Conservation (phyloP, 2,113 vertebrate species). For the Rhinolophus sinicus region DNA sequence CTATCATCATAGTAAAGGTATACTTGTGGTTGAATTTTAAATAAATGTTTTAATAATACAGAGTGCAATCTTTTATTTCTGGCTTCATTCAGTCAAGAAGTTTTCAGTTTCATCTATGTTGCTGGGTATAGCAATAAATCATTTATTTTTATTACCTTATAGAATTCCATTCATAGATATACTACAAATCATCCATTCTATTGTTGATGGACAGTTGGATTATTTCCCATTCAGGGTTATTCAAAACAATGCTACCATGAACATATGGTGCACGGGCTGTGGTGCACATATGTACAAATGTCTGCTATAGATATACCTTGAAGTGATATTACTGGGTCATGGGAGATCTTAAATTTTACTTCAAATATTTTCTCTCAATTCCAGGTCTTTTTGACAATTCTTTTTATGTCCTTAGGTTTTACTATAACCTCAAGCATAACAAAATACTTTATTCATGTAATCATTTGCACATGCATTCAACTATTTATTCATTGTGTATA, state of each 20-base stretch:
- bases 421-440: background rate
- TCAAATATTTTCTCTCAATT: background rate
- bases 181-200: accelerated
- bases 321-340: background rate
- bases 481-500: too few relatives aligned
- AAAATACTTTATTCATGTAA: background rate
- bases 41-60: too few relatives aligned
- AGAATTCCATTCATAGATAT: background rate
- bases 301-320: background rate
- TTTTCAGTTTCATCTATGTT: background rate
- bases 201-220: background rate
- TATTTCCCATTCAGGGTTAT: background rate
- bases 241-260: background rate
- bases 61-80: background rate
- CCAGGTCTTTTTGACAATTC: background rate
- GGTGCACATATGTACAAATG: background rate
- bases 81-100: background rate
- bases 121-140: background rate
- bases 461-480: background rate
- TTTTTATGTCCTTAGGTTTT: background rate
- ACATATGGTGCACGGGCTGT: background rate
- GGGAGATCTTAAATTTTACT: background rate
- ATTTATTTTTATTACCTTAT: background rate
- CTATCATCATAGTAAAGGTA: too few relatives aligned
- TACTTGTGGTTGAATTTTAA: background rate